Percentiles rank a stretch among this genome's conserved stretches.
Evolutionary conservation across 2,113 vertebrate species (phyloP).

Genomic region (Psittacus erithacus): DNA sequence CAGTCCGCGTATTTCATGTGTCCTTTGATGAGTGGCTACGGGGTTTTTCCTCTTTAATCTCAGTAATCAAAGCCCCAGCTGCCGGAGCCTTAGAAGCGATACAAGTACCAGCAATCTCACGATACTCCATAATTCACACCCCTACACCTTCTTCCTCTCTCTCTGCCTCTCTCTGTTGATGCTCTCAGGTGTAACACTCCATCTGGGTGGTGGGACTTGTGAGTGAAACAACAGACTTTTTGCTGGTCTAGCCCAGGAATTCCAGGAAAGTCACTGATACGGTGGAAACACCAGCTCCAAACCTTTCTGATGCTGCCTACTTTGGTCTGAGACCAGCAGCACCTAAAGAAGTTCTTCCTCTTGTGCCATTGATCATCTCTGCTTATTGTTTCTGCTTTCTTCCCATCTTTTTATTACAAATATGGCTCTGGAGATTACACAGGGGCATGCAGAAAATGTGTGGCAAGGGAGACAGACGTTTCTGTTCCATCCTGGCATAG

Average conservation of each 20-base stretch:
- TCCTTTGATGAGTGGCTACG: not conserved
- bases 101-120: not conserved
- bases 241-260: not conserved
- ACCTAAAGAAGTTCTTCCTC: not conserved
- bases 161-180: not conserved
- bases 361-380: not conserved
- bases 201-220: not conserved
- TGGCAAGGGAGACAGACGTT: not conserved
- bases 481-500: not conserved
- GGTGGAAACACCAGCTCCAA: not conserved
- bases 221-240: conserved; percentile 6
- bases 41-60: not conserved
- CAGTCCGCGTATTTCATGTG: not conserved
- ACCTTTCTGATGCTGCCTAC: not conserved
- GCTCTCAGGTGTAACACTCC: conserved; percentile 20
- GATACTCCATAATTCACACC: not conserved
- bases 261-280: not conserved
- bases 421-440: not conserved
- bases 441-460: not conserved
- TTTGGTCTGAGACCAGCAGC: not conserved
- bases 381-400: not conserved
- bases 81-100: not conserved
- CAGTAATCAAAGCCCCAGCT: not conserved
- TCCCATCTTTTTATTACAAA: not conserved
- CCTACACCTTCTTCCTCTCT: not conserved